Percentiles rank a stretch among this genome's conserved stretches.
phyloP scores from a whole-genome alignment of 2,113 vertebrate genomes.

The Passer montanus region DNA sequence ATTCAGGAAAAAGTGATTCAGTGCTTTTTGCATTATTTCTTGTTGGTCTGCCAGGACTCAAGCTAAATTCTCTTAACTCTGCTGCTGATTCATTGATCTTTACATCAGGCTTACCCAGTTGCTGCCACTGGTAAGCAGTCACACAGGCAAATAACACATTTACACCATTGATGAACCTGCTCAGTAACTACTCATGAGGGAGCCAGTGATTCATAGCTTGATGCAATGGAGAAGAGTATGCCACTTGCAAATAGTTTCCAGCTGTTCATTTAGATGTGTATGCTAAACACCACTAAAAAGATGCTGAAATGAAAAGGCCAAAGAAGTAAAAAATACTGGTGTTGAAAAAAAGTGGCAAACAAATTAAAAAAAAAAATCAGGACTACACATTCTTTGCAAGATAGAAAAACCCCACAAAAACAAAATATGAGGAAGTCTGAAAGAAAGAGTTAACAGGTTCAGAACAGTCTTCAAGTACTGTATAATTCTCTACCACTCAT shows the following conservation, averaged over 20 bases:
- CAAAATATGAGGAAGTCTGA: background rate
- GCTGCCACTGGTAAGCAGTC: background rate
- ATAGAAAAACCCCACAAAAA: background rate
- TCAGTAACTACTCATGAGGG: background rate
- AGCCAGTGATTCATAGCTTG: background rate
- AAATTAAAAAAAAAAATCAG: background rate
- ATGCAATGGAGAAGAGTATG: background rate
- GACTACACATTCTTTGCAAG: background rate
- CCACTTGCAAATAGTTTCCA: background rate
- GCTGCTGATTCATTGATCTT: background rate
- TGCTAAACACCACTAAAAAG: background rate
- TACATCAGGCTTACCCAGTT: background rate
- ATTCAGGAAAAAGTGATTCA: background rate
- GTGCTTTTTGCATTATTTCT: background rate
- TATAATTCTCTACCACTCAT: background rate
- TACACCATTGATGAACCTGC: background rate
- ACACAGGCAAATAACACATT: background rate
- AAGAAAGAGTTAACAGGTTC: background rate
- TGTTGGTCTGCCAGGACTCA: background rate
- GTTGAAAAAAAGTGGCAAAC: background rate
- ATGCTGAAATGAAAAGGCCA: background rate
- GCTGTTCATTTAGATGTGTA: slow-evolving; percentile 15
- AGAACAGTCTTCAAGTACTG: background rate
- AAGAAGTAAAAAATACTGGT: background rate
- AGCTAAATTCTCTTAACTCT: background rate